Evolutionary conservation across 2,888 invertebrate species (phyloP).

Genomic region (Blastobasis adustella): DNA sequence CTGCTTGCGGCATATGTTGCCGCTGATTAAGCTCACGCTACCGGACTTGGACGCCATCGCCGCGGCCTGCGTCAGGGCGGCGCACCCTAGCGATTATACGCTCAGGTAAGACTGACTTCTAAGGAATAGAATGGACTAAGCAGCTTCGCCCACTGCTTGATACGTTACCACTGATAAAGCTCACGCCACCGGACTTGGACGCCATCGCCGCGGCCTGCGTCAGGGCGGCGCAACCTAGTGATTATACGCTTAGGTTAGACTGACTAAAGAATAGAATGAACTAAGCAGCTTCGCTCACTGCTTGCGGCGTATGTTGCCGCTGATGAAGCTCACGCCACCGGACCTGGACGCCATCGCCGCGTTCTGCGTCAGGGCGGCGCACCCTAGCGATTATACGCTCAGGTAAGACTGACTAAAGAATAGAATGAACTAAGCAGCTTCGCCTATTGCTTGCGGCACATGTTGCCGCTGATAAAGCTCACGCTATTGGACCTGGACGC

Average conservation of each 20-base stretch:
- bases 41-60: conserved; percentile 89
- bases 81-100: conserved; percentile 54
- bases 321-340: conserved; percentile 88
- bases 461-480: conserved; percentile 90
- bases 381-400: conserved; percentile 53
- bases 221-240: conserved; percentile 77
- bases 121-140: too few species aligned
- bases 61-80: conserved; percentile 91
- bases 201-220: conserved; percentile 93
- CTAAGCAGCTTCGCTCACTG: conserved; percentile 78
- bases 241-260: conserved; percentile 45
- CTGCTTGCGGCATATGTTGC: conserved; percentile 91
- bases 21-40: conserved; percentile 89
- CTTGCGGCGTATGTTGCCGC: conserved; percentile 90
- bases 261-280: not conserved
- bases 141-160: conserved; percentile 84
- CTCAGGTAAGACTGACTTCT: conserved; percentile 35
- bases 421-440: too few species aligned
- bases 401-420: conserved; percentile 26
- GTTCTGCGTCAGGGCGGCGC: conserved; percentile 88
- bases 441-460: conserved; percentile 90
- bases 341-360: conserved; percentile 95
- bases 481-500: conserved; percentile 89
- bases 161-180: conserved; percentile 89
- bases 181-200: conserved; percentile 93